Conservation (phyloP, 2,113 vertebrate species). For the Corydoras maculifer region DNA sequence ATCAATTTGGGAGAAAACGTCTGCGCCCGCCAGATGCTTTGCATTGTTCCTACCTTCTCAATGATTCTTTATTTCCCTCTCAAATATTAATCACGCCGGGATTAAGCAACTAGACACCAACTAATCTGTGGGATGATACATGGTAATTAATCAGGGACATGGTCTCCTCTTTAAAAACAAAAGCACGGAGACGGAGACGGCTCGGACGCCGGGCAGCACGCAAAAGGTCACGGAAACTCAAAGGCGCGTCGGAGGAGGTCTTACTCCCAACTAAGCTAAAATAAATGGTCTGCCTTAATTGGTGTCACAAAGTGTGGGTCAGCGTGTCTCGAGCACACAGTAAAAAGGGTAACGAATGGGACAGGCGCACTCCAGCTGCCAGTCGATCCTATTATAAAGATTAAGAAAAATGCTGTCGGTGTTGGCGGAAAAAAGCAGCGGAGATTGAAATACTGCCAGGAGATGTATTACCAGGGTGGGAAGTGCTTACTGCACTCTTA, state of each 20-base stretch:
- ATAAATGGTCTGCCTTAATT: conserved; percentile 67
- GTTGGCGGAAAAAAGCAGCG: conserved; percentile 37
- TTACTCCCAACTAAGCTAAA: conserved; percentile 56
- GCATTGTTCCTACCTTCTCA: conserved; percentile 25
- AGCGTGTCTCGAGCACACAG: conserved; percentile 52
- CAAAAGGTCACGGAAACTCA: background rate
- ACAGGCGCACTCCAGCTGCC: conserved; percentile 47
- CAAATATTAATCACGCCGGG: conserved; percentile 29
- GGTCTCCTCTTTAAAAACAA: background rate
- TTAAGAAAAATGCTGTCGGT: conserved; percentile 51
- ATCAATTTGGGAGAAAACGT: conserved; percentile 30
- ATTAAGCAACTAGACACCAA: conserved; percentile 27
- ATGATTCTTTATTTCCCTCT: conserved; percentile 36
- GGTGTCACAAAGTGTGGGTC: conserved; percentile 63
- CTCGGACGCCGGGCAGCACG: background rate
- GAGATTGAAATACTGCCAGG: conserved; percentile 47
- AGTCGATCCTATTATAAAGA: conserved; percentile 58
- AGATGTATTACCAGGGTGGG: conserved; percentile 40
- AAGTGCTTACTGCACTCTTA: conserved; percentile 30
- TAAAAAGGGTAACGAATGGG: conserved; percentile 60
- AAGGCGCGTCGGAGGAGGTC: background rate
- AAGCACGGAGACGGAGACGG: too few species aligned
- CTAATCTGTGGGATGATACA: background rate
- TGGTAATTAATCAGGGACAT: conserved; percentile 12
- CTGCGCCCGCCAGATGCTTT: conserved; percentile 25